Evolutionary conservation across 2,113 vertebrate genomes (phyloP).

Genomic region (Sturnus vulgaris): DNA sequence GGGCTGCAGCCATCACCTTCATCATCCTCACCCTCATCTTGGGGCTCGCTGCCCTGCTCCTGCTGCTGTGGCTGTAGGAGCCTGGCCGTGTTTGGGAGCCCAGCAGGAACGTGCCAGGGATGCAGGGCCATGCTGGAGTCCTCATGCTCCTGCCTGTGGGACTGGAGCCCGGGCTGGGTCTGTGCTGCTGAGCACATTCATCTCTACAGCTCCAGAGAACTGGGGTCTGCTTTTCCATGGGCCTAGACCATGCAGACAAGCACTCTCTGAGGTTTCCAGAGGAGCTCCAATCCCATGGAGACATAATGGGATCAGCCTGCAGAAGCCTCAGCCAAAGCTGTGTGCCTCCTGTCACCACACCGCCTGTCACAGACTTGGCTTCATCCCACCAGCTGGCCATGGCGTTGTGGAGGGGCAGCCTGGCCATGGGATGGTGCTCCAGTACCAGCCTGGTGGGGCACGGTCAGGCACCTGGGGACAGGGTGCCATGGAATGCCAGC

Average conservation of each 20-base stretch:
- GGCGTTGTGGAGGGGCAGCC: not conserved
- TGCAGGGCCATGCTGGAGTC: not conserved
- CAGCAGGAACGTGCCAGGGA: accelerated
- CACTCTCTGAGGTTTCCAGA: not conserved
- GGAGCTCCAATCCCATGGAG: not conserved
- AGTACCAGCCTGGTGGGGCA: not conserved
- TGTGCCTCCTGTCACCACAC: not conserved
- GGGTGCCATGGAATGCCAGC: accelerated
- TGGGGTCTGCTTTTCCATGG: not conserved
- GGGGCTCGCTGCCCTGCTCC: not conserved
- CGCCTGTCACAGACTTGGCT: not conserved
- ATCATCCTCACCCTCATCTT: constrained; percentile 30
- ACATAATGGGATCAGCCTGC: not conserved
- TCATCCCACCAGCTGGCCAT: accelerated
- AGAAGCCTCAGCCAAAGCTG: not conserved
- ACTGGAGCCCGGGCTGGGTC: not conserved
- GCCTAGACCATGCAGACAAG: not conserved
- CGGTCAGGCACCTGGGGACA: accelerated
- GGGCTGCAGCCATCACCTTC: constrained; percentile 73
- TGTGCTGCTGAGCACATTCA: not conserved
- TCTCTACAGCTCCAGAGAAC: not conserved
- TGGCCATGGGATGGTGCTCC: accelerated
- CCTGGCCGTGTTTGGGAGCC: accelerated
- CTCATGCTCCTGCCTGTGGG: not conserved
- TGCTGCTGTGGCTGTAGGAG: not conserved